Evolutionary conservation across 2,888 invertebrate genomes (phyloP).

Genomic region (Rotaria magnacalcarata): DNA sequence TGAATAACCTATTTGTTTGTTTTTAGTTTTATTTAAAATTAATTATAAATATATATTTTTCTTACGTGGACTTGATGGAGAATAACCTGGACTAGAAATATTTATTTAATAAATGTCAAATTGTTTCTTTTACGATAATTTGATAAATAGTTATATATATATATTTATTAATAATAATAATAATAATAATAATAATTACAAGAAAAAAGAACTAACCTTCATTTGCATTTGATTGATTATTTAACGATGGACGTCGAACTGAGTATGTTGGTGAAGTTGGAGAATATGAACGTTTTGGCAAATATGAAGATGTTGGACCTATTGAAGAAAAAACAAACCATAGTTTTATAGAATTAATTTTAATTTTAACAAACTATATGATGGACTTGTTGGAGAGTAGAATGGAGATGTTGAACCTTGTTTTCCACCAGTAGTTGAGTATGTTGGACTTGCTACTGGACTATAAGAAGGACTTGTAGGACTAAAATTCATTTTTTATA

Average conservation of each 20-base stretch:
- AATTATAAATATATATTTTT: not conserved
- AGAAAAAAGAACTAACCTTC: not conserved
- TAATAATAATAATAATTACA: not conserved
- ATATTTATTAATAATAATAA: not conserved
- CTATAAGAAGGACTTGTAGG: slow-evolving; percentile 63
- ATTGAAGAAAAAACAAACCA: slow-evolving; percentile 38
- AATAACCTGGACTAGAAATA: slow-evolving; percentile 64
- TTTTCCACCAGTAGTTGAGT: slow-evolving; percentile 48
- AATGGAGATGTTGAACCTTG: slow-evolving; percentile 47
- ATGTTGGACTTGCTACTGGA: slow-evolving; percentile 50
- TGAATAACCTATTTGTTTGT: slow-evolving; percentile 53
- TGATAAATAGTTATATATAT: slow-evolving; percentile 49
- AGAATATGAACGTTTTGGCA: slow-evolving; percentile 65
- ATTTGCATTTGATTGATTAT: slow-evolving; percentile 1
- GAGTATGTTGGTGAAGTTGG: slow-evolving; percentile 63
- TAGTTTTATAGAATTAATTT: not conserved
- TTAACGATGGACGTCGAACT: slow-evolving; percentile 50
- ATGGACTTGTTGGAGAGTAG: slow-evolving; percentile 20
- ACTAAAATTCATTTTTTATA: slow-evolving; percentile 53
- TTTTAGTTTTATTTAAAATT: no score
- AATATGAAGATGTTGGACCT: slow-evolving; percentile 56
- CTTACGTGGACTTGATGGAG: slow-evolving; percentile 68
- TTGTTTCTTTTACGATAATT: slow-evolving; percentile 64
- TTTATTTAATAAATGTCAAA: no score
- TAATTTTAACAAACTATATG: not conserved